A percentile compares a stretch with the other conserved stretches of the same genome.
These are phyloP conservation scores for Orchesellides sinensis DNA, from an alignment of 2,888 invertebrate genomes.

Conservation along the genomic window DNA sequence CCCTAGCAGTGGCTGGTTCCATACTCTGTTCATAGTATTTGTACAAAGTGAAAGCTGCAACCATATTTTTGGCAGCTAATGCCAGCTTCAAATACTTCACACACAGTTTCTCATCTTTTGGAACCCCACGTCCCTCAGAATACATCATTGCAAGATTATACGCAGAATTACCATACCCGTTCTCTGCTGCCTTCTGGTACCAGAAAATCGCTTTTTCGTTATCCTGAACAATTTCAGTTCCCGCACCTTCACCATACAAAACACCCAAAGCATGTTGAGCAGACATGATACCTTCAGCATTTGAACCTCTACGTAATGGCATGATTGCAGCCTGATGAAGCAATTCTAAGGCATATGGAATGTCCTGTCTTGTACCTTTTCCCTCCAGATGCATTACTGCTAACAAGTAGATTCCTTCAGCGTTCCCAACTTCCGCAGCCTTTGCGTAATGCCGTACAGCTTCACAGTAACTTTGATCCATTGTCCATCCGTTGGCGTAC, in stretches of 20 bases:
- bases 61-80: neutral
- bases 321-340: neutral
- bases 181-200: constrained; percentile 84
- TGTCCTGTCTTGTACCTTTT: constrained; percentile 36
- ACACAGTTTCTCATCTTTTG: neutral
- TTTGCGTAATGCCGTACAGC: constrained; percentile 51
- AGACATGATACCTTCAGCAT: constrained; percentile 13
- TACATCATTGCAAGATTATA: constrained; percentile 44
- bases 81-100: constrained; percentile 47
- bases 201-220: constrained; percentile 15
- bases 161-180: constrained; percentile 11
- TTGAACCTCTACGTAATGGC: neutral
- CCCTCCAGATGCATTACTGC: constrained; percentile 25
- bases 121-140: neutral
- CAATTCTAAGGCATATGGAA: neutral
- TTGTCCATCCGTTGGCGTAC: neutral
- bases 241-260: neutral
- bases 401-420: constrained; percentile 64
- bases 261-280: constrained; percentile 40
- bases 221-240: neutral
- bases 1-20: neutral
- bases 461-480: constrained; percentile 5
- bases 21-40: neutral
- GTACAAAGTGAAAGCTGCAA: neutral
- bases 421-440: constrained; percentile 55